Evolutionary conservation across 2,113 vertebrate species (phyloP), one percentile per base, ranked within the genome.

Genomic region (Oxygymnocypris stewartii): DNA sequence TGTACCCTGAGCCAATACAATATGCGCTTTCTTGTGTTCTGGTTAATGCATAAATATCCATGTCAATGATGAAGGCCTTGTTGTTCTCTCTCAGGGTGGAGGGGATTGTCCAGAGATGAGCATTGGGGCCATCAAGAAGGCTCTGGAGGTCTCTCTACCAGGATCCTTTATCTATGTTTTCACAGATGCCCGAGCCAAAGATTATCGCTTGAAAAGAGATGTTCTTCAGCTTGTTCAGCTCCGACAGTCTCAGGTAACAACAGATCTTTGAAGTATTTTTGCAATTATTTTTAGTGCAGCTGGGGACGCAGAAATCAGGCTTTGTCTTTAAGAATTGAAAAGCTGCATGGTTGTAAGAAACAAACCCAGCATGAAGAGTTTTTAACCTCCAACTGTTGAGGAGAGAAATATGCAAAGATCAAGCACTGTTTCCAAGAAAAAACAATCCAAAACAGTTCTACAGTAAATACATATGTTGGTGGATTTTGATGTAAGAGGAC

Each of bases 21-120:
- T 71, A 11, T 85, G 65, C 13, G 23, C 37, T 71, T 85, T 25
- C 18, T 51, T 74, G 37, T 51, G 35, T 28, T 61, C 23, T 25
- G 28, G 20, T 54, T 67, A 84, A 18, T 65, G 28, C 65, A 51
- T 79, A 37, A 25, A 42, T 82, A 20, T 88, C 6, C 35, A 40
- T 86, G 65, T 86, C 35, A 61, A 59, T 78, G 25, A 81, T 67
- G 25, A 35, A 82, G 25, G 25, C 35, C 40, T 23, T 86, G 74
- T 61, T 71, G 79, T 74, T 81, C 35, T 84, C 18, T 23, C 40
- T 5, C 93, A 99, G 97, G 97, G 97, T 0, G 97, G 97, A 0
- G 97, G 97, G 0, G 97, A 99, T 92, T 99, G 97, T 88, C 97
- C 97, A 0, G 97, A 99, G 93, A 98, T 99, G 97, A 98, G 97